Evolutionary conservation across 2,113 vertebrate species (phyloP).

Genomic region (Calidris pugnax): DNA sequence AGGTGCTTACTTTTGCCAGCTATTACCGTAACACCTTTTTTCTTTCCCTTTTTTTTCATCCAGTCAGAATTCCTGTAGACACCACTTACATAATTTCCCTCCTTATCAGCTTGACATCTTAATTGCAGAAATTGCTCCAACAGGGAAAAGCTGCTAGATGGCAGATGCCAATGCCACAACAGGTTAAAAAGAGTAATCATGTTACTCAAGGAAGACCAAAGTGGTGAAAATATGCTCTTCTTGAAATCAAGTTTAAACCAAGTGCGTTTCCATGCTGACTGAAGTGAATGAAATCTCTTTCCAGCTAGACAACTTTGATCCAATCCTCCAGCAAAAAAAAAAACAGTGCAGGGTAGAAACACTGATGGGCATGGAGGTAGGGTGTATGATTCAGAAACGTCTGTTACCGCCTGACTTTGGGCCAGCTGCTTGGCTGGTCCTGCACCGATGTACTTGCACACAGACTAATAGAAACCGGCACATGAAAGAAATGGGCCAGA

Average conservation of each 20-base stretch:
- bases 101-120: constrained; percentile 9
- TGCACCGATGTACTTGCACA: neutral
- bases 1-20: neutral
- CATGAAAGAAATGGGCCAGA: neutral
- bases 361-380: neutral
- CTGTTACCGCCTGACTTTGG: neutral
- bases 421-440: neutral
- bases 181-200: neutral
- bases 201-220: neutral
- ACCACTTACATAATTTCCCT: neutral
- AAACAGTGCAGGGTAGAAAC: neutral
- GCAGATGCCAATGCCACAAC: neutral
- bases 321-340: neutral
- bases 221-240: neutral
- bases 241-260: neutral
- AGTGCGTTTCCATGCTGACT: neutral
- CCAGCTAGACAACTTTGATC: neutral
- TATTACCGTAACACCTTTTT: neutral
- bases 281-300: neutral
- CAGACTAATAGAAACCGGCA: neutral
- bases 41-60: neutral
- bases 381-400: neutral
- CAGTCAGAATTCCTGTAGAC: neutral
- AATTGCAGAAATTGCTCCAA: neutral
- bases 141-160: neutral